These are phyloP conservation scores for Torymus auratus DNA, from an alignment of 2,888 invertebrate species.

Conservation along the genomic window DNA sequence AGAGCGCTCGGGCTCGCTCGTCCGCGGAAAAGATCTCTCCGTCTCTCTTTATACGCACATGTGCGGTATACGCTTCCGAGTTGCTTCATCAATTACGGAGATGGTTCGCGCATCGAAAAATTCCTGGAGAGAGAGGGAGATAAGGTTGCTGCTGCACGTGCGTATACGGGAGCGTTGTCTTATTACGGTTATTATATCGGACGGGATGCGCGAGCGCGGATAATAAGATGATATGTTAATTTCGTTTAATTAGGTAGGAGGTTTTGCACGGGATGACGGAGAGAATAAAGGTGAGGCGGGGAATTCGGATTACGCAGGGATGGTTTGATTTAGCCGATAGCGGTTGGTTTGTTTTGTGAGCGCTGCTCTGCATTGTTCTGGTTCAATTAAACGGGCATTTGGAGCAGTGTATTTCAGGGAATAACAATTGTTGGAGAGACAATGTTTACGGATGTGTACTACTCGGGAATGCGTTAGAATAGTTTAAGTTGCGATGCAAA, in stretches of 20 bases:
- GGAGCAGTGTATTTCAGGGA: no score
- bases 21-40: conserved; percentile 14
- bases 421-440: no score
- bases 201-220: neutral
- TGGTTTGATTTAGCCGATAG: no score
- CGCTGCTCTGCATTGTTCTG: no score
- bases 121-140: conserved; percentile 2
- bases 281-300: neutral
- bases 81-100: conserved; percentile 33
- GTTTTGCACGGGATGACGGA: neutral
- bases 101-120: conserved; percentile 15
- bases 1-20: conserved; percentile 1
- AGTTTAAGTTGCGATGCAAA: no score
- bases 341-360: no score
- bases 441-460: no score
- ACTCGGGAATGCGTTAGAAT: no score
- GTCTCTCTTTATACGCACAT: neutral
- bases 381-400: no score
- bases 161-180: neutral
- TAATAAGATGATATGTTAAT: conserved; percentile 32
- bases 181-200: conserved; percentile 40
- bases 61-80: no score
- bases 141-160: neutral
- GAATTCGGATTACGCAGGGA: no score
- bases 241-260: conserved; percentile 12